Base-by-base conservation (phyloP, 2,113 vertebrate genomes). In the Rhabdomys dilectus region DNA sequence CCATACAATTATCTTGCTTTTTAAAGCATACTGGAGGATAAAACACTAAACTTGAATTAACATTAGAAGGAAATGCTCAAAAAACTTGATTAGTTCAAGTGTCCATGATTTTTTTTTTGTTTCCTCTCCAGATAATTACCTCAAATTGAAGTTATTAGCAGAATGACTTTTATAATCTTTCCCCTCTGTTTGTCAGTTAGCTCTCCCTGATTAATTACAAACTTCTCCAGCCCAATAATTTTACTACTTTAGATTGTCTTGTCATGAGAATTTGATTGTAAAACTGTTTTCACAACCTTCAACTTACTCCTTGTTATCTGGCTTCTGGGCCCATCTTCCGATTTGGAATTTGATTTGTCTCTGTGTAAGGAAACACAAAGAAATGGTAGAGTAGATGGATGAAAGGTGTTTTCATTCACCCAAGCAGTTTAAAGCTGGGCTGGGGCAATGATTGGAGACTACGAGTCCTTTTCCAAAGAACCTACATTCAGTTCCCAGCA, bases 131-230 rank as follows among this genome's bases (percentile, higher is more conserved):
- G 85, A 93, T 88, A 94, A 95, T 92, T 90, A 86, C 7, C 13
- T 93, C 73, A 81, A 77, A 24, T 21, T 95, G 24, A 96, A 95
- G 81, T 94, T 91, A 87, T 94, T 92, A 93, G 7, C 68, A 88
- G 26, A 85, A 89, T 90, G 73, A 48, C 93, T 80, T 48, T 56
- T 92, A 48, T 6, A 78, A 84, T 66, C 15, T 4, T 94, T 87
- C 51, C 48, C 73, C 56, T 26, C 51, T 77, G 15, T 77, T 92
- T 95, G 12, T 78, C 42, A 53, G 56, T 77, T 77, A 62, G 12
- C 87, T 96, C 42, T 3, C 26, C 5, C 16, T 92, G 51, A 88
- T 93, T 88, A 85, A 56, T 76, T 95, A 84, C 80, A 86, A 94
- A 89, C 53, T 94, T 94, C 58, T 82, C 62, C 29, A 82, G 64